Evolutionary conservation across 2,797 vertebrate species (phyloP), one percentile per base, ranked within the genome.

Genomic region (Propithecus perrieri): DNA sequence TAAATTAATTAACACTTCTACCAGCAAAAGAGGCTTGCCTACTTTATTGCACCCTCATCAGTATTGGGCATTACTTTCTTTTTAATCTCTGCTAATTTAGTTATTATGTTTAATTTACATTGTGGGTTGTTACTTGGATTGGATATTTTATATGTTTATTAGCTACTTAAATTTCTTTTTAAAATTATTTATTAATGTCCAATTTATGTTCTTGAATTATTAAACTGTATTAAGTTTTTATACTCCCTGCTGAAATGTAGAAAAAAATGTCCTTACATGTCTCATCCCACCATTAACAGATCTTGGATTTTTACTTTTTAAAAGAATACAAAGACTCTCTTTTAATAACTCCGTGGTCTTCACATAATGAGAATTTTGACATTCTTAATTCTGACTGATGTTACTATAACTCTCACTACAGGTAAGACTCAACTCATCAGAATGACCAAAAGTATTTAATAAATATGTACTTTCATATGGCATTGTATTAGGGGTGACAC

Each of bases 1-100:
- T 43, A 90, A 94, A 55, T 95, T 92, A 96, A 95, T 84, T 84
- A 87, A 74, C 12, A 74, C 7, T 91, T 93, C n/a, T 85, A n/a
- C 53, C 41, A 85, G 33, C 61, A 88, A 78, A 90, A 79, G 12
- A 86, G 20, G 35, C 71, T 71, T 84, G 30, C 57, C 30, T 2
- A 71, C 13, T 92, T 94, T 46, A 57, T 33, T 79, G 17, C 41
- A 71, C 24, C 35, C 28, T 72, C 72, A 76, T 87, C 41, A 78
- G 33, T 28, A 89, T 4, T 38, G 28, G 41, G 8, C 2, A 85
- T 81, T 94, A 59, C 28, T 14, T 93, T 92, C 24, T 46, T 93
- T 85, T 63, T 18, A 89, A 63, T 89, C n/a, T 83, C 24, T 86
- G 22, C 2, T 91, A 65, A 86, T 84, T 85, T 95, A 15, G 26